phyloP scores from a whole-genome alignment of 2,888 invertebrate species.

The Orthosia gothica region DNA sequence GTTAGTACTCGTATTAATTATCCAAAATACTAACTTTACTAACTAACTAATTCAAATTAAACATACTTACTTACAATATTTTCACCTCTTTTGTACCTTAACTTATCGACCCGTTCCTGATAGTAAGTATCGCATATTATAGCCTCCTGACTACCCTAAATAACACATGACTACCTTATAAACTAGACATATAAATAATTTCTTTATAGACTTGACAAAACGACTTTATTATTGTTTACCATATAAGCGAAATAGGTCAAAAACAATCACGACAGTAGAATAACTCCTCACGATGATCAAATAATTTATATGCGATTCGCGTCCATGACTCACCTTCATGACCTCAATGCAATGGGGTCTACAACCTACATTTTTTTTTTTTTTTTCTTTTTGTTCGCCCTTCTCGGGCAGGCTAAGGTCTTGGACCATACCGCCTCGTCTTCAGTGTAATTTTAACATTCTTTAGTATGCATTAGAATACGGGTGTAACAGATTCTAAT shows the following conservation, averaged over 20 bases:
- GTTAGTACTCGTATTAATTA: too few relatives aligned
- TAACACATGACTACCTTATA: not conserved
- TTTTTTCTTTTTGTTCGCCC: too few relatives aligned
- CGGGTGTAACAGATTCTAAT: too few relatives aligned
- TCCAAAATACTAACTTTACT: too few relatives aligned
- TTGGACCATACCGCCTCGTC: too few relatives aligned
- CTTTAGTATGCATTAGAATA: too few relatives aligned
- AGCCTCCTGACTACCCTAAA: not conserved
- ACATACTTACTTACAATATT: too few relatives aligned
- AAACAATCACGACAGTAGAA: constrained; percentile 6
- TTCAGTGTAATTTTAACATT: too few relatives aligned
- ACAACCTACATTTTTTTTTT: constrained; percentile 58
- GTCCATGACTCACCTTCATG: constrained; percentile 34
- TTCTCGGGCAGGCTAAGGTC: too few relatives aligned
- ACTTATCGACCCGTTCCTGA: not conserved
- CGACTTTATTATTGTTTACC: constrained; percentile 7
- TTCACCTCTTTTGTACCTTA: not conserved
- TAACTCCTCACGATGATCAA: constrained; percentile 9
- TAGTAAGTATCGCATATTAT: too few relatives aligned
- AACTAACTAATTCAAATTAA: too few relatives aligned
- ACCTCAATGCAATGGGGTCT: constrained; percentile 47
- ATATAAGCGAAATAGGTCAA: constrained; percentile 27
- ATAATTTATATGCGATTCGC: constrained; percentile 44
- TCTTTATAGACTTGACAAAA: not conserved
- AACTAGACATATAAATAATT: not conserved